Evolutionary conservation across 2,797 vertebrate species (phyloP), one percentile per base, ranked within the genome.

Genomic region (Chrysocyon brachyurus): DNA sequence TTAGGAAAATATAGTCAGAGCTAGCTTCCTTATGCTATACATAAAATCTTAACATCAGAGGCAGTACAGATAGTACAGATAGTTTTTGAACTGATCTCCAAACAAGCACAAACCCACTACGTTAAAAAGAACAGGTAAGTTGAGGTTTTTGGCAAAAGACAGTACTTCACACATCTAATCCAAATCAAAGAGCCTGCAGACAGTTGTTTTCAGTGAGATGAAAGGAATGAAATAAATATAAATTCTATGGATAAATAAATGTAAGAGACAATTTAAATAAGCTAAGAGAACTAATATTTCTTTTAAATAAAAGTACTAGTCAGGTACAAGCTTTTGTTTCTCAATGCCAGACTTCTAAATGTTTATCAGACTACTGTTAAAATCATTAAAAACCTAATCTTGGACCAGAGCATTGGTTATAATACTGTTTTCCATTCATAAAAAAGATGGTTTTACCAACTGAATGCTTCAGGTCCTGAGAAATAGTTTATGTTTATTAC

Each of bases 1-100:
- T 98, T 98, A 98, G 97, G 97, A 98, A 98, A 98, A 98, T 98
- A 98, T 98, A 98, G 97, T 98, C 98, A 98, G 98, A 98, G 98
- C 98, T 98, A 98, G 97, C 97, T 98, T 98, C 98, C 96, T 98
- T 98, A 98, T 98, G 88, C 98, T 98, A 98, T 98, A 98, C 97
- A 98, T 98, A 98, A 98, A 98, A 97, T 98, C 97, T 98, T 98
- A 98, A 98, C 98, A 98, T 98, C 97, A 98, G 97, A 98, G 98
- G 98, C 97, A 98, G 98, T 98, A 98, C 97, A 98, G 97, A 98
- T 97, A 98, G 98, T 98, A 98, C 97, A 98, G 97, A 97, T 94
- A 97, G 92, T 97, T 98, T 97, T 98, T 97, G 73, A 98, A 98
- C 97, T 98, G 97, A 97, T 98, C 98, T 98, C 96, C 97, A 98